Evolutionary conservation across 37 sponge, comb jelly and placozoan species (phyloP), one percentile per base, ranked within the genome.

Genomic region (Cliona cf. orientalis): DNA sequence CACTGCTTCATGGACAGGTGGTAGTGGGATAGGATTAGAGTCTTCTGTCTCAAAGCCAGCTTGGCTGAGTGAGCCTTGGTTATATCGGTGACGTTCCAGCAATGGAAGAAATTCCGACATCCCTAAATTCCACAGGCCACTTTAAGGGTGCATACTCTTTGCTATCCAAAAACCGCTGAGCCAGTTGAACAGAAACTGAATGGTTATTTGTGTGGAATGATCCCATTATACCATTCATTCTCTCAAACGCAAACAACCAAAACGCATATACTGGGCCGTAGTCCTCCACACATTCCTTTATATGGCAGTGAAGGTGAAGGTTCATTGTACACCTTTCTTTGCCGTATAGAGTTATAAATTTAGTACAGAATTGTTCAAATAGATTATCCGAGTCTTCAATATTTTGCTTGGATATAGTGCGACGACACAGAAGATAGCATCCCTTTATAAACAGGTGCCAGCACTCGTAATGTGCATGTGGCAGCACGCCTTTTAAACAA

Each of bases 391-490:
- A 75, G 3, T 64, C 34, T n/a, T 42, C 25, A 14, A 76, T 22
- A 42, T 71, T 5, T 3, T 39, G 19, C 4, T 22, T 19, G 5
- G 72, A 25, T n/a, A 71, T 3, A 3, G 2, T 2, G 9, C 5
- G n/a, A 23, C 5, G 5, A 43, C 14, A 42, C 17, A 71, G 7
- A 2, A 71, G 22, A 6, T 49, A 25, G 44, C 46, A 45, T 41
- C 83, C 89, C 42, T 61, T 21, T 6, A 81, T 78, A 88, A 82
- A 82, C 28, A 42, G 63, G 0, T 72, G n/a, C 89, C 89, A 88
- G 40, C 75, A 81, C 26, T 75, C 70, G 2, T n/a, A 44, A 71
- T 71, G 46, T n/a, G 42, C 72, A 5, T 49, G 22, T 25, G 25
- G 25, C 26, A 71, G 31, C 42, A 71, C 26, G 31, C 22, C 46